Base-by-base conservation (phyloP, 2,888 invertebrate genomes). In the Stenodera caucasica region DNA sequence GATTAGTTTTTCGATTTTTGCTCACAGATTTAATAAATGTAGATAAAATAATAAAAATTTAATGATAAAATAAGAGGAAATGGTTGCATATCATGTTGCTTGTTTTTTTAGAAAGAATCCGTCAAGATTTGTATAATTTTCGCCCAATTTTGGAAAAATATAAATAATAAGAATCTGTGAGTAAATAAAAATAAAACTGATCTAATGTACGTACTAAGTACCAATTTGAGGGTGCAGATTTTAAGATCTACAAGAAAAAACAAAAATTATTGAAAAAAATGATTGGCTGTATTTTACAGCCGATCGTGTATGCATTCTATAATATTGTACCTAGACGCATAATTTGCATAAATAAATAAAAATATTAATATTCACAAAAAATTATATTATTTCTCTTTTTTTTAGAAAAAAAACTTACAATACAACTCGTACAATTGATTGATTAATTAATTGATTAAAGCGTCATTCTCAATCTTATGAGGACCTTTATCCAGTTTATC, bases 401-500 rank as follows among this genome's bases (percentile, higher is more conserved):
- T n/a, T 49, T 53, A 18, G 12, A n/a, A 32, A 55, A 60, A 53
- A 32, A 40, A 40, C 2, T 18, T 40, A 40, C 40, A 40, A 18
- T 40, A 40, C 40, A 5, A 14, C 7, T 32, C 32, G 5, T 32
- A 32, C 11, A 33, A 26, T 40, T 21, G 33, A 51, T 52, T 37
- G 32, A 57, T 57, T 26, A 56, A 12, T 61, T 52, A 23, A 15
- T 26, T 26, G 11, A 32, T 32, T 7, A 32, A 32, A 37, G 14
- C 69, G 67, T 40, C 40, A 33, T 69, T 72, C 2, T 78, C 76
- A 58, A 87, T 85, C 49, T 81, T 82, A 72, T 88, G 86, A 9
- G 88, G 86, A 1, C 87, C 87, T 0, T 87, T 85, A 14, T 86
- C 86, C 26, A 79, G 78, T 58, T 80, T 83, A 30, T 82, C 81